phyloP scores from a whole-genome alignment of 2,797 vertebrate species.

The Pristis pectinata region DNA sequence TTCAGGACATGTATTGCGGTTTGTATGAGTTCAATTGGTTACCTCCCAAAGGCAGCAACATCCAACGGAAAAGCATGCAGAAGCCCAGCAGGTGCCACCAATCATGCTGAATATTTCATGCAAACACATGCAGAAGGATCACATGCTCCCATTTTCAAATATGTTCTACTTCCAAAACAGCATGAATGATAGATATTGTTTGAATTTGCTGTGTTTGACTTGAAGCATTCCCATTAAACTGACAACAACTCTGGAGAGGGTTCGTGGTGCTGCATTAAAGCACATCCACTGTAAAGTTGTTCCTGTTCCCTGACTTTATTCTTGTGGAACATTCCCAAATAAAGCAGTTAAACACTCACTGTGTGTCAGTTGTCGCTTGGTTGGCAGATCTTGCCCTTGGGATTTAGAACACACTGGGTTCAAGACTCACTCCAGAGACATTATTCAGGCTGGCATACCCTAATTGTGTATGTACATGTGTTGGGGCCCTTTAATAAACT shows the following conservation, averaged over 20 bases:
- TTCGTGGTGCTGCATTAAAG: background rate
- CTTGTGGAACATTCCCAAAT: background rate
- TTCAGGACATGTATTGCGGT: background rate
- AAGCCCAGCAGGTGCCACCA: background rate
- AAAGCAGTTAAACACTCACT: background rate
- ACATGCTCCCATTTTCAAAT: slow-evolving; percentile 43
- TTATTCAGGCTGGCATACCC: background rate
- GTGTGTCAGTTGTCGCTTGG: background rate
- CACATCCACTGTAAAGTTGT: background rate
- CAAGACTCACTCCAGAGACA: background rate
- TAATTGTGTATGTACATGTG: no score
- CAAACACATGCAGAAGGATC: slow-evolving; percentile 43
- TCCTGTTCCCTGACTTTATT: background rate
- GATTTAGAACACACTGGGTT: background rate
- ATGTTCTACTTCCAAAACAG: slow-evolving; percentile 39
- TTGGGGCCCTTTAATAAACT: no score
- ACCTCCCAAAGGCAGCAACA: background rate
- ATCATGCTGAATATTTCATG: slow-evolving; percentile 53
- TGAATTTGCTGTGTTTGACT: slow-evolving; percentile 42
- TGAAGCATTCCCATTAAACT: slow-evolving; percentile 26
- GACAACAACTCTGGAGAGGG: slow-evolving; percentile 27
- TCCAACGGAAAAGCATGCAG: no score
- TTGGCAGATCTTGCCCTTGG: background rate
- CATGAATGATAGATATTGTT: slow-evolving; percentile 51
- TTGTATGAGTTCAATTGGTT: background rate